Evolutionary conservation across 2,888 invertebrate genomes (phyloP).

Genomic region (Calliopum simillimum): DNA sequence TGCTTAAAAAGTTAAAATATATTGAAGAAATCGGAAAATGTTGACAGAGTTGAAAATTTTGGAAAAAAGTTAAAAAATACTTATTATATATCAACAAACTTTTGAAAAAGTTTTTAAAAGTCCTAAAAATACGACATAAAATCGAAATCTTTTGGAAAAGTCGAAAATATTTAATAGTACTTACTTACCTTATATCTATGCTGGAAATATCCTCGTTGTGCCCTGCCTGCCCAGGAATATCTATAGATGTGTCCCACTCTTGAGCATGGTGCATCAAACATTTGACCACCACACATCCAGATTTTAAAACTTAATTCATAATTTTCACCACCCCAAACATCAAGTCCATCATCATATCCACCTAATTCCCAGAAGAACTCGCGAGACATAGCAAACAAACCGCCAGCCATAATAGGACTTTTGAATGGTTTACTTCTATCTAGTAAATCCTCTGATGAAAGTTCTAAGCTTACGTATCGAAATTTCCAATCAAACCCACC

Average conservation of each 20-base stretch:
- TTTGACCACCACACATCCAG: conserved; percentile 95
- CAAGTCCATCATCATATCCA: conserved; percentile 91
- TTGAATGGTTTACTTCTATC: conserved; percentile 67
- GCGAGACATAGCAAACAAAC: conserved; percentile 92
- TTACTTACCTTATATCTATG: conserved; percentile 72
- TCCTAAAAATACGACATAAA: no score
- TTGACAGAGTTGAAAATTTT: no score
- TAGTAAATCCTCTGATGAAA: conserved; percentile 67
- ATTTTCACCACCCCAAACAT: conserved; percentile 99
- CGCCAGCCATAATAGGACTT: conserved; percentile 98
- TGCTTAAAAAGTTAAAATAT: no score
- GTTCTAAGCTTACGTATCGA: conserved; percentile 92
- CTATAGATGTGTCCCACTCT: conserved; percentile 92
- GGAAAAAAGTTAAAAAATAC: no score
- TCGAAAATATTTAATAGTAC: no score
- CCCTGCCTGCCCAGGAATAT: conserved; percentile 82
- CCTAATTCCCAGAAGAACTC: conserved; percentile 97
- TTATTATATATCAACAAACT: no score
- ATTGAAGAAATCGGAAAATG: no score
- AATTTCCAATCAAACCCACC: conserved; percentile 99
- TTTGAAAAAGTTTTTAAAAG: no score
- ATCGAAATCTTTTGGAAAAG: no score
- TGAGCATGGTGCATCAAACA: conserved; percentile 94
- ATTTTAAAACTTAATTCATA: conserved; percentile 98
- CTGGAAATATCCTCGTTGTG: conserved; percentile 92